A percentile compares a stretch with the other conserved stretches of the same genome.
Conservation (phyloP, 2,797 vertebrate genomes). For the Oceanodroma leucorhoa region DNA sequence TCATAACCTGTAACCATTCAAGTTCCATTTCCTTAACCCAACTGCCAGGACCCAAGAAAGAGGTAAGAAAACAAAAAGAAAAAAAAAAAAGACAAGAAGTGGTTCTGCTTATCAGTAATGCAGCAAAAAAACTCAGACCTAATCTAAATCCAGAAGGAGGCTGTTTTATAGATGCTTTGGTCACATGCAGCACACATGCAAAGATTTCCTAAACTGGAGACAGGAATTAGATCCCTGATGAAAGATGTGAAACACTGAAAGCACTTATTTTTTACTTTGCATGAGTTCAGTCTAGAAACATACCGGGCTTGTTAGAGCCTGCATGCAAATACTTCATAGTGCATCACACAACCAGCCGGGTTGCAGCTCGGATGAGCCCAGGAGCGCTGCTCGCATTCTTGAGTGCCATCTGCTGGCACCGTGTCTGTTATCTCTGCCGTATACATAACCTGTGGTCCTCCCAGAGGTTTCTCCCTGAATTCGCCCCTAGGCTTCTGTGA, state of each 20-base stretch:
- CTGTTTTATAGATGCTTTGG: background rate
- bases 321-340: background rate
- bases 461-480: background rate
- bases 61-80: background rate
- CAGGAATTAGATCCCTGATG: background rate
- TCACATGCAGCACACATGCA: background rate
- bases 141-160: background rate
- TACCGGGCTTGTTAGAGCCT: background rate
- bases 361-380: background rate
- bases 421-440: background rate
- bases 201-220: background rate
- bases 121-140: background rate
- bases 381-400: background rate
- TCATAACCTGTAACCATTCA: background rate
- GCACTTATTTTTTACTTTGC: background rate
- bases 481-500: accelerated
- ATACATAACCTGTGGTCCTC: background rate
- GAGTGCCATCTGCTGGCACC: conserved; percentile 17
- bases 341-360: background rate
- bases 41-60: background rate
- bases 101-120: background rate
- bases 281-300: background rate
- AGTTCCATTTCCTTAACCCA: background rate
- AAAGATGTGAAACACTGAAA: background rate
- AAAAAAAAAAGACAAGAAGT: background rate